These are phyloP conservation scores for Cryptoblepharus egeriae DNA, from an alignment of 2,797 vertebrate species.

Conservation along the genomic window DNA sequence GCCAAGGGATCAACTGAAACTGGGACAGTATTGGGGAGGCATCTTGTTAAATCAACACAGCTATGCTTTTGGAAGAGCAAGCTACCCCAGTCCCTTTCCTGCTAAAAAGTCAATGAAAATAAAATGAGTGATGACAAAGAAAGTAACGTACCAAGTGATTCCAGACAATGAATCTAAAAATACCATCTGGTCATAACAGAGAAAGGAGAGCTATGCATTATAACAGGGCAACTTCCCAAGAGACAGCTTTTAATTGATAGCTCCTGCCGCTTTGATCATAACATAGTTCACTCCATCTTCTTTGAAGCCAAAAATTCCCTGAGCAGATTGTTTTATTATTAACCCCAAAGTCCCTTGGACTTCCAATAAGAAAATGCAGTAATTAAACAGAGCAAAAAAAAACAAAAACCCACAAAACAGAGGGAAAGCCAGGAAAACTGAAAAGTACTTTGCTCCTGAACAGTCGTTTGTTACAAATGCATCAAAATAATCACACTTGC, in stretches of 20 bases:
- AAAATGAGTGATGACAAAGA: slow-evolving; percentile 14
- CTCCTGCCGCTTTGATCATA: neutral
- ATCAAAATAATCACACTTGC: slow-evolving; percentile 40
- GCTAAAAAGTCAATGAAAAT: slow-evolving; percentile 18
- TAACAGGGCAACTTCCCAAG: neutral
- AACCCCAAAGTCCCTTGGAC: neutral
- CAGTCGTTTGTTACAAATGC: slow-evolving; percentile 52
- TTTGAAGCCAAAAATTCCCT: slow-evolving; percentile 17
- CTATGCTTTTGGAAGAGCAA: slow-evolving; percentile 25
- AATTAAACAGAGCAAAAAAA: slow-evolving; percentile 5
- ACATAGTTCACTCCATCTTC: neutral
- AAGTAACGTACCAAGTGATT: slow-evolving; percentile 28
- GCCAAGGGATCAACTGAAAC: neutral
- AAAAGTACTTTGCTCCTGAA: slow-evolving; percentile 46
- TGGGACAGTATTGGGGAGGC: neutral
- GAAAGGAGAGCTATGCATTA: slow-evolving; percentile 25
- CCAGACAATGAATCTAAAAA: slow-evolving; percentile 36
- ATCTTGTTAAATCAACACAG: slow-evolving; percentile 24
- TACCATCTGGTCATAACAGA: slow-evolving; percentile 3
- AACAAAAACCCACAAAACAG: rapidly evolving
- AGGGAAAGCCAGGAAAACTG: neutral
- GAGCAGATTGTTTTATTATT: neutral
- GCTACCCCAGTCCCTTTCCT: neutral
- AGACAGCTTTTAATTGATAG: slow-evolving; percentile 29
- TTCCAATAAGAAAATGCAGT: slow-evolving; percentile 4